Percentiles rank a stretch among this genome's conserved stretches.
phyloP scores from a whole-genome alignment of 2,113 vertebrate genomes.

The Cololabis saira region DNA sequence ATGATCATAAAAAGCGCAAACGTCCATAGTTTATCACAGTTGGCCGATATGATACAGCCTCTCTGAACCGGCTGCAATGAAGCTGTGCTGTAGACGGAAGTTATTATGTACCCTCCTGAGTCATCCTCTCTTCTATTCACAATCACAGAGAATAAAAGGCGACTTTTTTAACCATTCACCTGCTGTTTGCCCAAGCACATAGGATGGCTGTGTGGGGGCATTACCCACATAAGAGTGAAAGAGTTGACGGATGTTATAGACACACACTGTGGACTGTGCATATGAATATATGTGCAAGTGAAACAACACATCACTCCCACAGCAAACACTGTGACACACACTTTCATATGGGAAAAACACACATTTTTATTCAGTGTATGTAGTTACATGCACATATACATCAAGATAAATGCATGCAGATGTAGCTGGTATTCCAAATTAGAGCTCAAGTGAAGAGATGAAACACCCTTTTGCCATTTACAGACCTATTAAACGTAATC shows the following conservation, averaged over 20 bases:
- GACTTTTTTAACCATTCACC: slow-evolving; percentile 60
- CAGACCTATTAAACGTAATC: slow-evolving; percentile 39
- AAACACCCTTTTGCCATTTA: slow-evolving; percentile 34
- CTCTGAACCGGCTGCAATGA: slow-evolving; percentile 54
- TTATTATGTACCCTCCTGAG: slow-evolving; percentile 71
- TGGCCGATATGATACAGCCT: slow-evolving; percentile 33
- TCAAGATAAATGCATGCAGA: slow-evolving; percentile 36
- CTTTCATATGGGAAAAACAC: slow-evolving; percentile 32
- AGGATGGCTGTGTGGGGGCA: slow-evolving; percentile 42
- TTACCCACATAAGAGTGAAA: slow-evolving; percentile 48
- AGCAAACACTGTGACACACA: slow-evolving; percentile 41
- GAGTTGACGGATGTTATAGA: slow-evolving; percentile 51
- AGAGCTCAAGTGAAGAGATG: slow-evolving; percentile 11
- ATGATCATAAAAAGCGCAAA: slow-evolving; percentile 37
- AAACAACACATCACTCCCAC: slow-evolving; percentile 43
- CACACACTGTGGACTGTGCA: slow-evolving; percentile 19
- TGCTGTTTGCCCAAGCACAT: slow-evolving; percentile 47
- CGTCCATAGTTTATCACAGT: slow-evolving; percentile 24
- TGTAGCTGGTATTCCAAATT: slow-evolving; percentile 40
- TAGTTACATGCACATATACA: slow-evolving; percentile 21
- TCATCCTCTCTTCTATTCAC: slow-evolving; percentile 70
- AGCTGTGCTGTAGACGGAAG: slow-evolving; percentile 54
- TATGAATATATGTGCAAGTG: slow-evolving; percentile 31
- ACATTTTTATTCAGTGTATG: slow-evolving; percentile 44
- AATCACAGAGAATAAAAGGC: slow-evolving; percentile 63